Conservation (phyloP, 1,140 invertebrate genomes). For the Meteorus sp. region DNA sequence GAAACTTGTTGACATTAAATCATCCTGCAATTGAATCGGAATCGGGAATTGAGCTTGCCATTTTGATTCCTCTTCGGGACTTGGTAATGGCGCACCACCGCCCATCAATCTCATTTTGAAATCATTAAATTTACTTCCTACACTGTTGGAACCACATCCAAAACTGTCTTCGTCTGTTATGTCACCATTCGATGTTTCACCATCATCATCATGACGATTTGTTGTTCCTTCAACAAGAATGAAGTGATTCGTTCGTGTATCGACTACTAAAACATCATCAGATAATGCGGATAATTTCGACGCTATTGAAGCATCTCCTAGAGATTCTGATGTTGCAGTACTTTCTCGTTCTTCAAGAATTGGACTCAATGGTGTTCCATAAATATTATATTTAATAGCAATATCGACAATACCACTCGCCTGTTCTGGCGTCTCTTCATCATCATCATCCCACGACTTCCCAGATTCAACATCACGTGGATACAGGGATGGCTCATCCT, state of each 20-base stretch:
- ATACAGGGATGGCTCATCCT: conserved; percentile 44
- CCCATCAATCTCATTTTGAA: conserved; percentile 33
- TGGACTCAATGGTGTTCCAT: conserved; percentile 64
- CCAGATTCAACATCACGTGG: conserved; percentile 36
- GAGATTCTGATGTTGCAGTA: conserved; percentile 48
- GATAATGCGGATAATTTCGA: conserved; percentile 48
- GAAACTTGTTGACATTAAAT: conserved; percentile 57
- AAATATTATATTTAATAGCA: conserved; percentile 61
- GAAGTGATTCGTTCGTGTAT: conserved; percentile 61
- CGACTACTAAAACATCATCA: conserved; percentile 62
- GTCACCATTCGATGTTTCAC: conserved; percentile 41
- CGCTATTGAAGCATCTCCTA: conserved; percentile 43
- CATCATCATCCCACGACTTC: conserved; percentile 49
- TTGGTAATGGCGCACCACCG: conserved; percentile 51
- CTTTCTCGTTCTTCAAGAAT: conserved; percentile 66
- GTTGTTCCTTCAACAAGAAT: conserved; percentile 53
- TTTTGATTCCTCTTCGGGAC: conserved; percentile 55
- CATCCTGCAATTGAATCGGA: conserved; percentile 48
- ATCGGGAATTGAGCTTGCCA: conserved; percentile 53
- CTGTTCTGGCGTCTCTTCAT: conserved; percentile 42
- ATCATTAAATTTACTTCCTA: conserved; percentile 7
- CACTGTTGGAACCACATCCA: conserved; percentile 33
- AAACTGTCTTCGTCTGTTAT: conserved; percentile 49
- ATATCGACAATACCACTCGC: conserved; percentile 47
- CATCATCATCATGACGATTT: conserved; percentile 30